Percentiles rank a stretch among this genome's conserved stretches.
Conservation (phyloP, 2,113 vertebrate species). For the Labeo catla region DNA sequence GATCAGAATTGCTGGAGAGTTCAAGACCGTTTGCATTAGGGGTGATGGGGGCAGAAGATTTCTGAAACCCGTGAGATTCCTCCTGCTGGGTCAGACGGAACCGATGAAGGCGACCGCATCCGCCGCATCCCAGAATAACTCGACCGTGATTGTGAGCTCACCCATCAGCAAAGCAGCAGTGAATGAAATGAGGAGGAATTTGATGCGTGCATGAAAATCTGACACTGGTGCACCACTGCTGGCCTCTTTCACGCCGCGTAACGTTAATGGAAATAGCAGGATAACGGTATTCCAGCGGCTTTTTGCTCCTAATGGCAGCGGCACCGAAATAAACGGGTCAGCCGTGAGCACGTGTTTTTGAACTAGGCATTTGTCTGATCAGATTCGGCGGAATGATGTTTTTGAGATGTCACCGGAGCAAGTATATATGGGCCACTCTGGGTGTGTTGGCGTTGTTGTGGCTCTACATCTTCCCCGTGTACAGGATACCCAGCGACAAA, state of each 20-base stretch:
- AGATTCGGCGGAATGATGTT: slow-evolving; percentile 65
- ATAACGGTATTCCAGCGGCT: slow-evolving; percentile 15
- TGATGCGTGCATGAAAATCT: slow-evolving; percentile 21
- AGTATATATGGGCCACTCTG: slow-evolving; percentile 87
- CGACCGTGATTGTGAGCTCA: not conserved
- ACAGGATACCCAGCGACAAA: slow-evolving; percentile 87
- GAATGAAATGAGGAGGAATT: not conserved
- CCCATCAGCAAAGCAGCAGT: not conserved
- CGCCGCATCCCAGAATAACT: not conserved
- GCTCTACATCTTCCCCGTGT: slow-evolving; percentile 90
- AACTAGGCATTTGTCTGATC: not conserved
- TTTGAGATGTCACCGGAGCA: slow-evolving; percentile 84
- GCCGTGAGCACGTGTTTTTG: not conserved
- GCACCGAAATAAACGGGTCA: slow-evolving; percentile 2
- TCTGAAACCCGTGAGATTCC: slow-evolving; percentile 12
- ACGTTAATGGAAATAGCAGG: slow-evolving; percentile 6
- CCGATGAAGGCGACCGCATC: not conserved
- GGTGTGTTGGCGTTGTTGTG: slow-evolving; percentile 89
- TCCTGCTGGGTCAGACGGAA: not conserved
- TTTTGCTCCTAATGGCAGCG: slow-evolving; percentile 28
- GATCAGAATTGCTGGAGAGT: not conserved
- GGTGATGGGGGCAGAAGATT: not conserved
- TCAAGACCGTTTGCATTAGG: slow-evolving; percentile 1
- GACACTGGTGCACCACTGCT: not conserved
- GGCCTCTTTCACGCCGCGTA: not conserved